Base-by-base conservation (phyloP, 1,140 invertebrate genomes). In the Monomorium pharaonis region DNA sequence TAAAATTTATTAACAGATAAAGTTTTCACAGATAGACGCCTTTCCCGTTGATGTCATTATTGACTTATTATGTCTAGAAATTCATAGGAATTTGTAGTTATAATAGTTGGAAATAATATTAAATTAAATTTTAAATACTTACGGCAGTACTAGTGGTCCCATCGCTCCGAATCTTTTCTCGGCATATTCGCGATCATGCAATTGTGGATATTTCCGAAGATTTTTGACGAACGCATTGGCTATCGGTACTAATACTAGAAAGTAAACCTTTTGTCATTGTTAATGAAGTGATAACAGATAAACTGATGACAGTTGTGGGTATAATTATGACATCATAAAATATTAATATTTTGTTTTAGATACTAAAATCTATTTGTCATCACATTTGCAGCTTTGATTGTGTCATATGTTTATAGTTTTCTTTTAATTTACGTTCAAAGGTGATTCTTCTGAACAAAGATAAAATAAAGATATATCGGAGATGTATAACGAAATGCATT, bases 141-240 rank as follows among this genome's bases (percentile, higher is more conserved):
- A 97, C 96, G 97, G 97, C 67, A 98, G 92, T 27, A 97, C 96
- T 0, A 98, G 88, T 1, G 96, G 96, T 24, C 95, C 95, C 92
- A 95, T 95, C 12, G 95, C 90, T 7, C 95, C 95, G 89, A 96
- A 96, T 56, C 95, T 95, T 77, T 96, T 91, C 84, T 95, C 90
- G 7, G 96, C 96, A 94, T 97, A 97, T 62, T 95, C 91, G 27
- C 95, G 94, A 90, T 98, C 98, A 91, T 98, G 97, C 81, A 98
- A 96, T 86, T 98, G 96, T 1, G 97, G 97, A 93, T 97, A 97
- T 42, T 94, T 94, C 9, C 96, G 95, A 10, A 98, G 92, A 60
- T 95, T 95, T 33, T 96, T 94, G 16, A 96, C 95, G 92, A 98
- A 94, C 2, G 95, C 95, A 91, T 97, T 96, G 1, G 96, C 92